Evolutionary conservation across 1,140 invertebrate genomes (phyloP).

Genomic region (Helicoverpa armigera): DNA sequence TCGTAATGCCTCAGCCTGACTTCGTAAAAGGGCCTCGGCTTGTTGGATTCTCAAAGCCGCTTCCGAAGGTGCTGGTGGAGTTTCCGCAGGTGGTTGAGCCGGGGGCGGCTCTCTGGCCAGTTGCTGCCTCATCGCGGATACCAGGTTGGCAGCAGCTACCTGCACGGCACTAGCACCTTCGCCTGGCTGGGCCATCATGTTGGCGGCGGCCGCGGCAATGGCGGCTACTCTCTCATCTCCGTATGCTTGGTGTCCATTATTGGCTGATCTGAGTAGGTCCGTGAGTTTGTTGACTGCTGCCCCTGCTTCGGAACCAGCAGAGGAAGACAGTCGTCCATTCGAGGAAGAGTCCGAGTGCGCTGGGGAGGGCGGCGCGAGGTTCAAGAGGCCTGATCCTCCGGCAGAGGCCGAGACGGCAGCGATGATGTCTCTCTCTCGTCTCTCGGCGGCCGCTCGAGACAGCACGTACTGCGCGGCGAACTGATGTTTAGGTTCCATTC

Average conservation of each 20-base stretch:
- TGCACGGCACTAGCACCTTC: constrained; percentile 88
- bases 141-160: constrained; percentile 92
- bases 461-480: constrained; percentile 97
- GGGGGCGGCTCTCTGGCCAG: constrained; percentile 87
- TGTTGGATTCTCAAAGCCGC: constrained; percentile 92
- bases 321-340: constrained; percentile 92
- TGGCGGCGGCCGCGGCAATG: constrained; percentile 91
- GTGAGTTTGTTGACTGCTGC: constrained; percentile 91
- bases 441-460: constrained; percentile 95
- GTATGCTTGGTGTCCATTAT: constrained; percentile 87
- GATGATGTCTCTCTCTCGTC: constrained; percentile 93
- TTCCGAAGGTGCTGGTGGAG: constrained; percentile 80
- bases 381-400: constrained; percentile 87
- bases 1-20: constrained; percentile 93
- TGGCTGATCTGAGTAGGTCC: constrained; percentile 88
- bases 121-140: constrained; percentile 92
- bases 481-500: constrained; percentile 98
- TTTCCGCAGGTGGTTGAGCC: constrained; percentile 85
- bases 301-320: constrained; percentile 91
- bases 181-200: constrained; percentile 88
- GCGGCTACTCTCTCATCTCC: constrained; percentile 91
- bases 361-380: constrained; percentile 91
- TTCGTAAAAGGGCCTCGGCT: constrained; percentile 92
- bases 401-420: constrained; percentile 89
- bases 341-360: constrained; percentile 94